A percentile compares a stretch with the other conserved stretches of the same genome.
Conservation (phyloP, 2,113 vertebrate species). For the Amphiprion percula region DNA sequence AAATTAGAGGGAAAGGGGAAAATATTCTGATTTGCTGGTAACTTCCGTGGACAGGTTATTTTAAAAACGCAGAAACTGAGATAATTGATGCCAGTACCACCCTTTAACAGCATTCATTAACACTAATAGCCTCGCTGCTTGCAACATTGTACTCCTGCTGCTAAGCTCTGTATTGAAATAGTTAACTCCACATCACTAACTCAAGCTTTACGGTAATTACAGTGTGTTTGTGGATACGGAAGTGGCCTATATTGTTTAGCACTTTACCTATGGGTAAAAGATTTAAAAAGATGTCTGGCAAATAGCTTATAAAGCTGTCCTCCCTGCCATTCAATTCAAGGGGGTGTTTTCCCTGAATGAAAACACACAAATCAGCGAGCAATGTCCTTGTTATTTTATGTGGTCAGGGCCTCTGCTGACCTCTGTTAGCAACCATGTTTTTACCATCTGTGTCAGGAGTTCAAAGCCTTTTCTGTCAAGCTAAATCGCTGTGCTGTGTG, state of each 20-base stretch:
- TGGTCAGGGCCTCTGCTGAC: slow-evolving; percentile 62
- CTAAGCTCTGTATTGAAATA: slow-evolving; percentile 6
- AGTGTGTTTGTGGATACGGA: slow-evolving; percentile 33
- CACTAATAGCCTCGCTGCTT: background rate
- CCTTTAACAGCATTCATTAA: slow-evolving; percentile 28
- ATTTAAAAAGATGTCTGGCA: slow-evolving; percentile 20
- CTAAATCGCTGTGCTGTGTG: slow-evolving; percentile 60
- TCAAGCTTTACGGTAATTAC: slow-evolving; percentile 43
- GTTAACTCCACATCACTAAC: slow-evolving; percentile 20
- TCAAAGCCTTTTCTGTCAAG: slow-evolving; percentile 68
- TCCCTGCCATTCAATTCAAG: slow-evolving; percentile 34
- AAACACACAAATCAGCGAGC: slow-evolving; percentile 67
- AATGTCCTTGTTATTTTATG: slow-evolving; percentile 65
- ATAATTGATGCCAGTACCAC: background rate
- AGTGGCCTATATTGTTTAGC: slow-evolving; percentile 26
- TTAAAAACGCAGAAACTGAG: background rate
- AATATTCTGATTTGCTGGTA: background rate
- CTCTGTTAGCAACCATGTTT: slow-evolving; percentile 43
- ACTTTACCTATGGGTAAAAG: slow-evolving; percentile 23
- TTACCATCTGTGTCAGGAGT: slow-evolving; percentile 47
- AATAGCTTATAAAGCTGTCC: slow-evolving; percentile 38
- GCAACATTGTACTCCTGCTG: slow-evolving; percentile 13
- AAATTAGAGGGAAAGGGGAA: background rate
- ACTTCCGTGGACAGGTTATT: background rate
- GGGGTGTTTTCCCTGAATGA: slow-evolving; percentile 63